phyloP scores from a whole-genome alignment of 2,113 vertebrate species.

The Embiotoca jacksoni region DNA sequence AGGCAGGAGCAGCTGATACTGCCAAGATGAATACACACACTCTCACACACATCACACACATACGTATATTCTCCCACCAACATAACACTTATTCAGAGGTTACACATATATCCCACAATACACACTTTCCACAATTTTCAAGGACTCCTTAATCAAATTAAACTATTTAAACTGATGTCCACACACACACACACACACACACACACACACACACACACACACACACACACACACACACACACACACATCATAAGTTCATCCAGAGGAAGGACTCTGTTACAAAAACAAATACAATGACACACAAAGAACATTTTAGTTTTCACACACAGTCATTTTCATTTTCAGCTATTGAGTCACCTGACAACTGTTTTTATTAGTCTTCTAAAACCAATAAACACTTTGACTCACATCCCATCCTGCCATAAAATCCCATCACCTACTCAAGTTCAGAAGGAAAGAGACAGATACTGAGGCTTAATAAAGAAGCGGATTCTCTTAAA shows the following conservation, averaged over 20 bases:
- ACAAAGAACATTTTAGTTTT: constrained; percentile 14
- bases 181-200: constrained; percentile 8
- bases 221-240: no score
- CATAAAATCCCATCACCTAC: neutral
- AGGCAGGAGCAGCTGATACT: constrained; percentile 30
- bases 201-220: neutral
- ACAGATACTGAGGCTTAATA: neutral
- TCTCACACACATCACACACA: neutral
- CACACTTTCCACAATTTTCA: neutral
- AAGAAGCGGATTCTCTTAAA: neutral
- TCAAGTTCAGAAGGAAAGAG: neutral
- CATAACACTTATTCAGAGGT: neutral
- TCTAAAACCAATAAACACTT: constrained; percentile 49
- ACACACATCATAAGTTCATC: constrained; percentile 6
- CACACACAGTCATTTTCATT: constrained; percentile 13
- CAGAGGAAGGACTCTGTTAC: constrained; percentile 44
- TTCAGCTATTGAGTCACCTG: constrained; percentile 49
- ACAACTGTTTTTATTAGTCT: constrained; percentile 42
- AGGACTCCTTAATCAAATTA: neutral
- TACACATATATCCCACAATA: neutral
- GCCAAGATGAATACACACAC: constrained; percentile 61
- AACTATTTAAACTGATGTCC: no score
- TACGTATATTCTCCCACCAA: neutral
- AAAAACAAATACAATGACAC: constrained; percentile 42
- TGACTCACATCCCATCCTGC: neutral